phyloP scores from a whole-genome alignment of 1,140 invertebrate species.

The Gyrodactylus salaris region DNA sequence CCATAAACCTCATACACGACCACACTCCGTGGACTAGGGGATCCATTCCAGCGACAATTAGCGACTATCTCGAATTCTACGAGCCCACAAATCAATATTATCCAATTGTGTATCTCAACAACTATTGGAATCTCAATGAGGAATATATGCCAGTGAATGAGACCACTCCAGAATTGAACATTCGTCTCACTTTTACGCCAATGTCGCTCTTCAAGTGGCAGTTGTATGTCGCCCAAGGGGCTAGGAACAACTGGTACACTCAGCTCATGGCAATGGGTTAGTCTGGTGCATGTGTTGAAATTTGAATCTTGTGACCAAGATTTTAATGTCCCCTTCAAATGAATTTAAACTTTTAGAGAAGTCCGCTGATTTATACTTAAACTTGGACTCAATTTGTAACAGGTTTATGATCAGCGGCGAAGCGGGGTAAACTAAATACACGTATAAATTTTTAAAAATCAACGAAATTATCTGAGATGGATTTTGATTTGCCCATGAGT shows the following conservation, averaged over 20 bases:
- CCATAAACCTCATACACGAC: conserved; percentile 66
- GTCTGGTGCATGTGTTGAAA: no score
- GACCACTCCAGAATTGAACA: conserved; percentile 26
- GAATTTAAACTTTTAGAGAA: conserved; percentile 24
- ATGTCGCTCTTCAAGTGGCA: conserved; percentile 86
- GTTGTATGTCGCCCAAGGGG: conserved; percentile 57
- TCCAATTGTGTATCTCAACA: conserved; percentile 72
- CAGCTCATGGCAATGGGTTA: conserved; percentile 7
- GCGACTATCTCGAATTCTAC: conserved; percentile 57
- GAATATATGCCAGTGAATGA: conserved; percentile 79
- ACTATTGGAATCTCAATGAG: conserved; percentile 86
- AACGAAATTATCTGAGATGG: no score
- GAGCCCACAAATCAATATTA: conserved; percentile 45
- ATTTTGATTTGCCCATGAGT: no score
- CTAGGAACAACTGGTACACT: conserved; percentile 28
- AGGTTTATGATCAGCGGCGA: no score
- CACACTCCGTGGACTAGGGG: conserved; percentile 65
- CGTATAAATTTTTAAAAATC: no score
- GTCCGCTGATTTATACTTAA: no score
- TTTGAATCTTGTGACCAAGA: conserved; percentile 31
- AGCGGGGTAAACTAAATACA: no score
- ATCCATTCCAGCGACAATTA: conserved; percentile 45
- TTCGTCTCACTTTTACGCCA: conserved; percentile 54
- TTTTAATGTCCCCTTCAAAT: conserved; percentile 23
- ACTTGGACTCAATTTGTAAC: no score